A percentile compares a stretch with the other conserved stretches of the same genome.
Evolutionary conservation across 2,797 vertebrate species (phyloP).

Genomic region (Semaprochilodus insignis): DNA sequence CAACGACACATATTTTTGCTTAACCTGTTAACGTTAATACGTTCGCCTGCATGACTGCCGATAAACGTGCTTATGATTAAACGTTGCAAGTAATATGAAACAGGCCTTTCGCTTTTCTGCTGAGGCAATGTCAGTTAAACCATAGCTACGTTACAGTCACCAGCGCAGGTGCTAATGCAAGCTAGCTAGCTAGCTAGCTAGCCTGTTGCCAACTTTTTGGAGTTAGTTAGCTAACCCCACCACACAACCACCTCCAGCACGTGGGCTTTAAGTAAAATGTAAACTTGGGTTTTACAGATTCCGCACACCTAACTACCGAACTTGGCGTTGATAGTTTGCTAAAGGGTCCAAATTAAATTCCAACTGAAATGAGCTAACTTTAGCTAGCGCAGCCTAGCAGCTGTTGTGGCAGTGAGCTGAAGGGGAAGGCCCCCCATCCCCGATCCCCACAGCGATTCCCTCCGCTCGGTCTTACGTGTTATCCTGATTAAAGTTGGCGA

Average conservation of each 20-base stretch:
- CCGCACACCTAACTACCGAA: neutral
- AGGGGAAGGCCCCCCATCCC: slow-evolving; percentile 65
- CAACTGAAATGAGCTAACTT: neutral
- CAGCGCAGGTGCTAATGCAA: neutral
- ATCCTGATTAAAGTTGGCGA: slow-evolving; percentile 99
- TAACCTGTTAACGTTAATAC: neutral
- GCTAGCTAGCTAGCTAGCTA: neutral
- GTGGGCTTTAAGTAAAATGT: neutral
- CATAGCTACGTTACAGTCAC: neutral
- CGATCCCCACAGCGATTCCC: slow-evolving; percentile 40
- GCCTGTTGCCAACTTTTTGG: neutral
- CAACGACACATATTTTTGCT: neutral
- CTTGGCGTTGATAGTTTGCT: no score
- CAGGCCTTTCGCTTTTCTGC: neutral
- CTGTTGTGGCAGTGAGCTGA: neutral
- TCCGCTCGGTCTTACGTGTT: slow-evolving; percentile 90
- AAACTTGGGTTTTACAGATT: no score
- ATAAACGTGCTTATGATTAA: neutral
- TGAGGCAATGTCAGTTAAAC: neutral
- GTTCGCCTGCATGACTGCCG: neutral
- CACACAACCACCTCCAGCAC: neutral
- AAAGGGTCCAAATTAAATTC: neutral
- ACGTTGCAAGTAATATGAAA: neutral
- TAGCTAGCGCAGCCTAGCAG: neutral
- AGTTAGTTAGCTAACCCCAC: neutral